These are phyloP conservation scores for Timema cristinae DNA, from an alignment of 2,888 invertebrate species.

Conservation along the genomic window DNA sequence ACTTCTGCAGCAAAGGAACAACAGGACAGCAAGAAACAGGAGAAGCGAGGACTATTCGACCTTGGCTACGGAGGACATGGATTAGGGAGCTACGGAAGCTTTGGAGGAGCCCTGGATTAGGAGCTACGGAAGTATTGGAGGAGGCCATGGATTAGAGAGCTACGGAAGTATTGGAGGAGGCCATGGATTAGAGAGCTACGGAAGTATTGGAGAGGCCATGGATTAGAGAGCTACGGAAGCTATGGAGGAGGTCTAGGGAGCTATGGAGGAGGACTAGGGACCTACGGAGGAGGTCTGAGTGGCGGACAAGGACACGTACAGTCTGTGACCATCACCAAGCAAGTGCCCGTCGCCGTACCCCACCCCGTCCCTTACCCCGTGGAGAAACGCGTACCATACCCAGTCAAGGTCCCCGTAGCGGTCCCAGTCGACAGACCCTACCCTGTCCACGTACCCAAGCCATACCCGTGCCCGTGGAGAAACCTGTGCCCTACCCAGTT, in stretches of 20 bases:
- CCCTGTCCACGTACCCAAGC: constrained; percentile 56
- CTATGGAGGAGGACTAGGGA: constrained; percentile 13
- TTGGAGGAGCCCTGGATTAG: background rate
- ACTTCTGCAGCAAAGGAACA: constrained; percentile 8
- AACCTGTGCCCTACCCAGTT: constrained; percentile 47
- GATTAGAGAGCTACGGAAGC: background rate
- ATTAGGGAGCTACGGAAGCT: background rate
- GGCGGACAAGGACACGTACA: constrained; percentile 23
- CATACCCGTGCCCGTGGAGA: constrained; percentile 35
- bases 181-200: background rate
- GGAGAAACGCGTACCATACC: constrained; percentile 42
- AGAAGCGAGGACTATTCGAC: constrained; percentile 23
- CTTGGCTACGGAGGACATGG: constrained; percentile 13
- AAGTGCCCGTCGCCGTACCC: constrained; percentile 36
- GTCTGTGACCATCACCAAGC: constrained; percentile 29
- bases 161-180: background rate
- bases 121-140: background rate
- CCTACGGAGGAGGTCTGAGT: constrained; percentile 13
- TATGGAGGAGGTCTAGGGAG: background rate
- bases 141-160: background rate
- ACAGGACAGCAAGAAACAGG: constrained; percentile 21
- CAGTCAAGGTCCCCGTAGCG: constrained; percentile 50
- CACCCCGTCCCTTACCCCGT: constrained; percentile 42
- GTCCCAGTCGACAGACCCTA: constrained; percentile 44
- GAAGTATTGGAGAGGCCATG: background rate